Percentiles rank a stretch among this genome's conserved stretches.
Evolutionary conservation across 2,113 vertebrate genomes (phyloP).

Genomic region (Odocoileus hemionus): DNA sequence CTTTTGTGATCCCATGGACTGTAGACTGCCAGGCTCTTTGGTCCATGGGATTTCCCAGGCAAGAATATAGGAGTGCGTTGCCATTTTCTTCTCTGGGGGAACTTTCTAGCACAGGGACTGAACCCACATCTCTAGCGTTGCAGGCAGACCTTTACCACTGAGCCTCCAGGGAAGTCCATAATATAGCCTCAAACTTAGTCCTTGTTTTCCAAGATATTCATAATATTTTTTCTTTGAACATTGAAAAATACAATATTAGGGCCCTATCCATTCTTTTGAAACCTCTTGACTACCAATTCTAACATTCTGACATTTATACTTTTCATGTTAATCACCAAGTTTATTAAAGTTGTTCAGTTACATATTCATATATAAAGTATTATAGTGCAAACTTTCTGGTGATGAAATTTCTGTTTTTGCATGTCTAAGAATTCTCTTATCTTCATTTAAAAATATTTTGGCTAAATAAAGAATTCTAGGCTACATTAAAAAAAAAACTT

Average conservation of each 20-base stretch:
- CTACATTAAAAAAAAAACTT: neutral
- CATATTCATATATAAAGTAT: neutral
- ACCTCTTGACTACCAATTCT: neutral
- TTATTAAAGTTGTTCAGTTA: neutral
- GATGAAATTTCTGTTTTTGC: neutral
- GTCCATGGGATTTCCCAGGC: neutral
- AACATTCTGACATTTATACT: neutral
- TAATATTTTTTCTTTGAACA: neutral
- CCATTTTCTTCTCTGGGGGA: neutral
- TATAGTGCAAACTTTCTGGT: neutral
- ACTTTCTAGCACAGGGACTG: neutral
- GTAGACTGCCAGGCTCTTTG: neutral
- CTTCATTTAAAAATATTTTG: neutral
- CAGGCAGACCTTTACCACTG: neutral
- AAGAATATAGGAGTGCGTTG: neutral
- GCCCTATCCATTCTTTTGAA: neutral
- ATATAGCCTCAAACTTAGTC: neutral
- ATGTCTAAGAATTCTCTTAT: neutral
- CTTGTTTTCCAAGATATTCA: neutral
- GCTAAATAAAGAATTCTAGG: neutral
- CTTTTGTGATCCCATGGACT: neutral
- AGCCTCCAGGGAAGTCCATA: neutral
- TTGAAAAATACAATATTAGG: neutral
- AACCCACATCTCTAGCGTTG: neutral
- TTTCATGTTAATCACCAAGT: neutral